Conservation (phyloP, 2,797 vertebrate genomes). For the Anguilla anguilla region DNA sequence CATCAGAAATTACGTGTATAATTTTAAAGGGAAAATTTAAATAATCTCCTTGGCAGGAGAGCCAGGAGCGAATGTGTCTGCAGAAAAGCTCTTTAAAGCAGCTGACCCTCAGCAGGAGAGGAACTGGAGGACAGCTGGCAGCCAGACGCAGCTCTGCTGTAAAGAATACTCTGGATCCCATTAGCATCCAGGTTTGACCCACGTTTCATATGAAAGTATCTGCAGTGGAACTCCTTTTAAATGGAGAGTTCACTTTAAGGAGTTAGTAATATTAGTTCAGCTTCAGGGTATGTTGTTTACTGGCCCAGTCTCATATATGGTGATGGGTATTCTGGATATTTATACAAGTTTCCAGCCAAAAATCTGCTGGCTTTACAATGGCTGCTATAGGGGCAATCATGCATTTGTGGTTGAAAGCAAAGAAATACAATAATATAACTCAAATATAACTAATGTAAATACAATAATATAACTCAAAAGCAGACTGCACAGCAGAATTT, state of each 20-base stretch:
- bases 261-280: too few species aligned
- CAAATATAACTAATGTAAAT: too few species aligned
- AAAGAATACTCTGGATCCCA: conserved; percentile 11
- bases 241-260: neutral
- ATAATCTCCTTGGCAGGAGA: neutral
- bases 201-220: neutral
- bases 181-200: neutral
- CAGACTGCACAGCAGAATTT: too few species aligned
- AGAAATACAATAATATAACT: too few species aligned
- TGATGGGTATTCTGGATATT: neutral
- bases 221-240: neutral
- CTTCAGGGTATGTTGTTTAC: too few species aligned
- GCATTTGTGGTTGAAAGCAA: neutral
- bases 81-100: neutral
- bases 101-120: conserved; percentile 3
- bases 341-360: too few species aligned
- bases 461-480: too few species aligned
- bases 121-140: neutral
- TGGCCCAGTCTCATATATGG: neutral
- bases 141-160: neutral
- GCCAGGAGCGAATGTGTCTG: neutral
- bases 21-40: neutral
- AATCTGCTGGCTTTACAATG: neutral
- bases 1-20: neutral
- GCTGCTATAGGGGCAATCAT: neutral